Evolutionary conservation across 2,113 vertebrate species (phyloP).

Genomic region (Ursus arctos): DNA sequence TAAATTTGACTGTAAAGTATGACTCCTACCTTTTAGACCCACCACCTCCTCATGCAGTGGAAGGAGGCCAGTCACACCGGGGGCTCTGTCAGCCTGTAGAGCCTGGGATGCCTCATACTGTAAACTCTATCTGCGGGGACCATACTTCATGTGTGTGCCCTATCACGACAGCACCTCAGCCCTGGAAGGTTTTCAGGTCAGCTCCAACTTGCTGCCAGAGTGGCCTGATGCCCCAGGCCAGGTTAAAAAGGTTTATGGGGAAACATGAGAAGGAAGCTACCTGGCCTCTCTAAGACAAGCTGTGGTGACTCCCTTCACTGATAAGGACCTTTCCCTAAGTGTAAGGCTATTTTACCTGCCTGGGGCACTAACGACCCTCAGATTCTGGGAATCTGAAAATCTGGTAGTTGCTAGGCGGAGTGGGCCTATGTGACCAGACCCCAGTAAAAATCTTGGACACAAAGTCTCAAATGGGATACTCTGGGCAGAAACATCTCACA

Average conservation of each 20-base stretch:
- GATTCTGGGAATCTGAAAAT: neutral
- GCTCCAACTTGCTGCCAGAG: neutral
- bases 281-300: neutral
- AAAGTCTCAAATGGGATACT: neutral
- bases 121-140: neutral
- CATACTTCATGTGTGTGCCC: neutral
- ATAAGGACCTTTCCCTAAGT: neutral
- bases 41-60: neutral
- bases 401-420: neutral
- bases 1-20: conserved; percentile 47
- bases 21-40: neutral
- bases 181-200: neutral
- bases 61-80: neutral
- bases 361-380: neutral
- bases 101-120: neutral
- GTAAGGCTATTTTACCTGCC: neutral
- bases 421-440: neutral
- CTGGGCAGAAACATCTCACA: neutral
- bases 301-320: neutral
- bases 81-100: neutral
- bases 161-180: neutral
- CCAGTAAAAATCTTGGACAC: neutral
- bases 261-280: neutral
- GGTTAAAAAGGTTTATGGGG: neutral
- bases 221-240: neutral